These are phyloP conservation scores for Agrochola litura DNA, from an alignment of 2,888 invertebrate species.

Conservation along the genomic window DNA sequence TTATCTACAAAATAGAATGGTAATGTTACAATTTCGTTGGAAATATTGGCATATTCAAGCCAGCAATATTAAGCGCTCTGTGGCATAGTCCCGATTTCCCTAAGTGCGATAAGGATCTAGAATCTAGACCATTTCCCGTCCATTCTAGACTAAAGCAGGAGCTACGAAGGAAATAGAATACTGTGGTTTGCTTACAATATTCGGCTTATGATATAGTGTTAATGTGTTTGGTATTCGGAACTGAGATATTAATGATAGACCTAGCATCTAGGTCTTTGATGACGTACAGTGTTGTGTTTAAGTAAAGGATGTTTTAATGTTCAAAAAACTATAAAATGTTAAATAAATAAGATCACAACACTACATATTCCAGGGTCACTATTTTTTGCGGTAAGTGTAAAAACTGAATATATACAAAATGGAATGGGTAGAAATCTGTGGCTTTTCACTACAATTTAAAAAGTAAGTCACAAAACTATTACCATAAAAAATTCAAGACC, in stretches of 20 bases:
- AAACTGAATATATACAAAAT: no score
- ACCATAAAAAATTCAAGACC: slow-evolving; percentile 22
- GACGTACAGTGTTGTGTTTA: neutral
- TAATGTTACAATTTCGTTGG: slow-evolving; percentile 39
- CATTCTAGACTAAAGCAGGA: slow-evolving; percentile 64
- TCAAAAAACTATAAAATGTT: neutral
- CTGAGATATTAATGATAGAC: slow-evolving; percentile 35
- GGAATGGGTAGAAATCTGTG: slow-evolving; percentile 1
- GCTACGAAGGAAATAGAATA: slow-evolving; percentile 59
- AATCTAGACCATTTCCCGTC: slow-evolving; percentile 76
- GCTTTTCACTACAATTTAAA: neutral
- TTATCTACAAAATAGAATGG: slow-evolving; percentile 34
- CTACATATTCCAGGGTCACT: neutral
- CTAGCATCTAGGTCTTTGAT: neutral
- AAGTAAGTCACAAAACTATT: neutral
- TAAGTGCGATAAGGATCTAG: slow-evolving; percentile 80
- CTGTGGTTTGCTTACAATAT: slow-evolving; percentile 44
- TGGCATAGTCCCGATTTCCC: slow-evolving; percentile 71
- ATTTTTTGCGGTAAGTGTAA: neutral
- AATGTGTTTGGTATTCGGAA: slow-evolving; percentile 26
- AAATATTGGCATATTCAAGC: slow-evolving; percentile 61
- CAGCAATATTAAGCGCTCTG: slow-evolving; percentile 60
- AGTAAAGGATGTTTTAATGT: neutral
- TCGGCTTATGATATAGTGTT: slow-evolving; percentile 45
- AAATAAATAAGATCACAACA: neutral